phyloP scores from a whole-genome alignment of 2,888 invertebrate genomes.

The Theretra japonica region DNA sequence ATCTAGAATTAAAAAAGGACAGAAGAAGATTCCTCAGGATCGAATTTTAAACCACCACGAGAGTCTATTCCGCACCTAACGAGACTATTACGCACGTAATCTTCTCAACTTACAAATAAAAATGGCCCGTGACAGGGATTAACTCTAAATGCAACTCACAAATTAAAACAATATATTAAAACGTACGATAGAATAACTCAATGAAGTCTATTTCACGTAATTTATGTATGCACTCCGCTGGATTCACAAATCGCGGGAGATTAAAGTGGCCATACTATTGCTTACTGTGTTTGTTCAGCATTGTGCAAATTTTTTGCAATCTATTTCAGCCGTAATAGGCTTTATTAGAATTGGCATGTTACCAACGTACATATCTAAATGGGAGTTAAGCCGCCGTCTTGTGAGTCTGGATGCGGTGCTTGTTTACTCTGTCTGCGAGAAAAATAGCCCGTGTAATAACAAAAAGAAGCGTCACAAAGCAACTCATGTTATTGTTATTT shows the following conservation, averaged over 20 bases:
- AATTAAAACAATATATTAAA: not conserved
- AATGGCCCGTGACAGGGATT: too few relatives aligned
- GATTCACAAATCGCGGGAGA: conserved; percentile 19
- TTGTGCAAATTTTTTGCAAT: conserved; percentile 47
- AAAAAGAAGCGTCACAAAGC: conserved; percentile 9
- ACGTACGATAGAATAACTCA: not conserved
- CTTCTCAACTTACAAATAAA: too few relatives aligned
- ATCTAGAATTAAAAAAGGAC: too few relatives aligned
- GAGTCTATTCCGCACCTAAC: too few relatives aligned
- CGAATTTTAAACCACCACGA: too few relatives aligned
- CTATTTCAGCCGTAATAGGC: conserved; percentile 60
- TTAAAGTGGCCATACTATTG: conserved; percentile 18
- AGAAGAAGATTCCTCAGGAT: too few relatives aligned
- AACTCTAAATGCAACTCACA: too few relatives aligned
- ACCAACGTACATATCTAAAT: conserved; percentile 51
- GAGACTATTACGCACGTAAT: too few relatives aligned
- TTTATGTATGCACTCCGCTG: not conserved
- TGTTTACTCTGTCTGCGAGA: conserved; percentile 14
- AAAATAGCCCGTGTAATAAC: conserved; percentile 28
- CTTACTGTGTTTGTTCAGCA: conserved; percentile 26
- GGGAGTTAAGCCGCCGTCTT: conserved; percentile 21
- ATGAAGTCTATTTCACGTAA: conserved; percentile 1
- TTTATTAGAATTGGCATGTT: conserved; percentile 64
- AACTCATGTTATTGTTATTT: not conserved
- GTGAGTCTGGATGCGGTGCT: conserved; percentile 6